These are phyloP conservation scores for Lamellibrachia luymesi DNA, from an alignment of 1,140 invertebrate genomes.

Conservation along the genomic window DNA sequence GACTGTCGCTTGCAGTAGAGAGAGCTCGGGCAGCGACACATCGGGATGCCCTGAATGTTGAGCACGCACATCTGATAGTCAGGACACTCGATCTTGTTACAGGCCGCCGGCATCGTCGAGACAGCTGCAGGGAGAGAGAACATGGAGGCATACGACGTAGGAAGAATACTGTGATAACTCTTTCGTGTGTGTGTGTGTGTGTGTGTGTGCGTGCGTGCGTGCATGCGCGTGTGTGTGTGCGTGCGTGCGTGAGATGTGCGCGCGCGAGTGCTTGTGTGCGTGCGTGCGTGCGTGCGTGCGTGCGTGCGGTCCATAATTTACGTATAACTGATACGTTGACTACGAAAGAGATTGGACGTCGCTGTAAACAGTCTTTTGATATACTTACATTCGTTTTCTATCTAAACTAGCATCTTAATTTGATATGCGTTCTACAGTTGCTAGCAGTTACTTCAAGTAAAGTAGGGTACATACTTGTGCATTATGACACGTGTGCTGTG, in stretches of 20 bases:
- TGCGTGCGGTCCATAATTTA: too few relatives aligned
- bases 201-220: too few relatives aligned
- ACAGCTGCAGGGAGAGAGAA: not conserved
- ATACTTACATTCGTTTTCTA: too few relatives aligned
- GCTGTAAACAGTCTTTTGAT: too few relatives aligned
- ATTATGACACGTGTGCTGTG: not conserved
- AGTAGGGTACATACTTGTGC: not conserved
- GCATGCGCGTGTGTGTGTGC: too few relatives aligned
- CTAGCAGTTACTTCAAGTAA: not conserved
- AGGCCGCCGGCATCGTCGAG: not conserved
- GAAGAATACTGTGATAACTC: not conserved
- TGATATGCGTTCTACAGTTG: not conserved
- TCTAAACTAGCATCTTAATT: too few relatives aligned
- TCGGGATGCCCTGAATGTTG: conserved; percentile 29
- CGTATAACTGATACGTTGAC: too few relatives aligned
- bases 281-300: too few relatives aligned
- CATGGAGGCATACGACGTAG: not conserved
- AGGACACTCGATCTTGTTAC: conserved; percentile 19
- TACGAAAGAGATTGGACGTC: too few relatives aligned
- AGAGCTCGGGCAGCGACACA: conserved; percentile 25
- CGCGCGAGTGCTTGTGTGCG: too few relatives aligned
- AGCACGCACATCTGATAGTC: conserved; percentile 21
- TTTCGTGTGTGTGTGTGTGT: too few relatives aligned
- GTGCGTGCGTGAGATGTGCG: too few relatives aligned
- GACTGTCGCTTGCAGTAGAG: conserved; percentile 15